These are phyloP conservation scores for Morinoia aosen DNA, from an alignment of 2,888 invertebrate species.

Conservation along the genomic window DNA sequence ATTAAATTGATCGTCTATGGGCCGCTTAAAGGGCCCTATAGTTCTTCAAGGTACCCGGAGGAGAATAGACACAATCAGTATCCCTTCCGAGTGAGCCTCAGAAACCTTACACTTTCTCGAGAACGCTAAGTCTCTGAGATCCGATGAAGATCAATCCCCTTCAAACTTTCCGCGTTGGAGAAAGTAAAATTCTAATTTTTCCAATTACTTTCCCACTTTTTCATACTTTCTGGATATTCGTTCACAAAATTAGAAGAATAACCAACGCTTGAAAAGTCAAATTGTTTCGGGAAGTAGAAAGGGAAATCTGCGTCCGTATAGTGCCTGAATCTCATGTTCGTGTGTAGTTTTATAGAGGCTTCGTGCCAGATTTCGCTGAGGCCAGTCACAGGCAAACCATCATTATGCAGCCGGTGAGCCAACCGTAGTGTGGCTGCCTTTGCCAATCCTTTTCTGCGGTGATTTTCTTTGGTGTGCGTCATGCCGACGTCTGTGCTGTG, in stretches of 20 bases:
- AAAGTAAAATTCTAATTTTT: background rate
- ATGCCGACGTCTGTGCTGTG: slow-evolving; percentile 1
- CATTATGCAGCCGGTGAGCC: background rate
- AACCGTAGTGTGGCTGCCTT: background rate
- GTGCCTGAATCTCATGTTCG: background rate
- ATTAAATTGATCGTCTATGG: no score
- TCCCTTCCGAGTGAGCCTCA: no score
- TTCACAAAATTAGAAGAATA: background rate
- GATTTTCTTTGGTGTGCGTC: background rate
- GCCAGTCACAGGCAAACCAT: background rate
- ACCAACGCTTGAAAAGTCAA: background rate
- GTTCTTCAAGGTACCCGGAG: no score
- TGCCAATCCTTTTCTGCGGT: slow-evolving; percentile 22
- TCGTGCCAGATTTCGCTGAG: background rate
- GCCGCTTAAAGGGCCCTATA: no score
- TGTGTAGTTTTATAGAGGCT: background rate
- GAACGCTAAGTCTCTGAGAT: no score
- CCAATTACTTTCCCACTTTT: background rate
- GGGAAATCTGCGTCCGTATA: slow-evolving; percentile 5
- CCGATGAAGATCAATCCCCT: no score
- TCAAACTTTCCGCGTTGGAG: no score
- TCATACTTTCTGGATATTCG: background rate
- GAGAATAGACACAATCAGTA: no score
- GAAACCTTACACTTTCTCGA: no score
- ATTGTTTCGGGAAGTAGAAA: background rate